Percentiles rank a stretch among this genome's conserved stretches.
Evolutionary conservation across 2,113 vertebrate genomes (phyloP).

Genomic region (Petromus typicus): DNA sequence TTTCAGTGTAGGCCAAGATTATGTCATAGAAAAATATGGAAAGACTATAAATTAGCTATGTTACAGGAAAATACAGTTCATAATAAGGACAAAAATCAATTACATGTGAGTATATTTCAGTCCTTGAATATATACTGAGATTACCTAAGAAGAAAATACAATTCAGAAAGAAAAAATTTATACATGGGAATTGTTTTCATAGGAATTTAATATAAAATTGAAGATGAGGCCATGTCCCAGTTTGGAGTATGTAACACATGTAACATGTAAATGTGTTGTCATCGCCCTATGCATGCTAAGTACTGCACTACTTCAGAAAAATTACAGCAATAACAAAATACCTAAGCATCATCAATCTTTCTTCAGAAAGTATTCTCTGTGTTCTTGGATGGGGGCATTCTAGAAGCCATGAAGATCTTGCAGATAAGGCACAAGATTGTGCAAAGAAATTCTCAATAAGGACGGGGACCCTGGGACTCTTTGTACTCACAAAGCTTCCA

Average conservation of each 20-base stretch:
- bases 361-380: background rate
- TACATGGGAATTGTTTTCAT: background rate
- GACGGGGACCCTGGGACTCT: background rate
- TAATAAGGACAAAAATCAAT: conserved; percentile 5
- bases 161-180: background rate
- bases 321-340: background rate
- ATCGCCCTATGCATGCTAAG: background rate
- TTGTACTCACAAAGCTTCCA: background rate
- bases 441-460: background rate
- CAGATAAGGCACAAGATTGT: background rate
- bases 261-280: background rate
- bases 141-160: background rate
- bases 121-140: background rate
- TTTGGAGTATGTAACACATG: background rate
- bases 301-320: background rate
- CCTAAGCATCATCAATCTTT: background rate
- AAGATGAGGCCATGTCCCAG: background rate
- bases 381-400: background rate
- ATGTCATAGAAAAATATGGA: background rate
- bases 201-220: conserved; percentile 41
- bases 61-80: background rate
- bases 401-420: background rate
- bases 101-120: background rate
- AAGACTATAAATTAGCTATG: background rate
- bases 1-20: background rate